Percentiles rank a stretch among this genome's conserved stretches.
phyloP scores from a whole-genome alignment of 1,140 invertebrate genomes.

The Drosophila erecta region DNA sequence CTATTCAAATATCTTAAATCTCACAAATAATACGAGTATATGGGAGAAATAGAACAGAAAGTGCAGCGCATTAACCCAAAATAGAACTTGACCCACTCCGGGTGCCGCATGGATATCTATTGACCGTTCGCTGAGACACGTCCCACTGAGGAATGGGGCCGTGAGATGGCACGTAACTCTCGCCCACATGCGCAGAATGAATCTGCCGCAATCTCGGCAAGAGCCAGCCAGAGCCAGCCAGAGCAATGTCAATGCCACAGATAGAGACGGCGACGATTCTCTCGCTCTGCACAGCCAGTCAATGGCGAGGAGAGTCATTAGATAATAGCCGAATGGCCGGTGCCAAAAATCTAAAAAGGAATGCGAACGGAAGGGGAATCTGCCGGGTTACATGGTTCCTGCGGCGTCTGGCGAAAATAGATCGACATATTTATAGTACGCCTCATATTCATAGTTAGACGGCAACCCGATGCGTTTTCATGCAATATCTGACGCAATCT shows the following conservation, averaged over 20 bases:
- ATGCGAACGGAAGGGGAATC: slow-evolving; percentile 28
- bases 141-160: slow-evolving; percentile 19
- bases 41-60: not conserved
- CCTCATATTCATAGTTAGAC: slow-evolving; percentile 32
- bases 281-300: slow-evolving; percentile 14
- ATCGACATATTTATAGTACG: slow-evolving; percentile 33
- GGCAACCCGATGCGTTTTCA: slow-evolving; percentile 15
- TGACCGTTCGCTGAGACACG: slow-evolving; percentile 3
- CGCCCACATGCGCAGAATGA: slow-evolving; percentile 20
- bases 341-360: slow-evolving; percentile 54
- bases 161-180: slow-evolving; percentile 16
- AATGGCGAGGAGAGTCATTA: slow-evolving; percentile 51
- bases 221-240: slow-evolving; percentile 29
- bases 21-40: not conserved
- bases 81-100: slow-evolving; percentile 64
- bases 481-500: slow-evolving; percentile 41
- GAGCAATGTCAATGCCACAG: slow-evolving; percentile 70
- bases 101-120: slow-evolving; percentile 12
- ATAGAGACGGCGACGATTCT: not conserved
- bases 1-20: not conserved
- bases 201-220: slow-evolving; percentile 48
- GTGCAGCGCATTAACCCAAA: slow-evolving; percentile 39
- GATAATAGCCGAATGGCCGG: slow-evolving; percentile 36
- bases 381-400: slow-evolving; percentile 26
- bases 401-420: slow-evolving; percentile 41